Conservation (phyloP, 2,797 vertebrate species). For the Pitangus sulphuratus region DNA sequence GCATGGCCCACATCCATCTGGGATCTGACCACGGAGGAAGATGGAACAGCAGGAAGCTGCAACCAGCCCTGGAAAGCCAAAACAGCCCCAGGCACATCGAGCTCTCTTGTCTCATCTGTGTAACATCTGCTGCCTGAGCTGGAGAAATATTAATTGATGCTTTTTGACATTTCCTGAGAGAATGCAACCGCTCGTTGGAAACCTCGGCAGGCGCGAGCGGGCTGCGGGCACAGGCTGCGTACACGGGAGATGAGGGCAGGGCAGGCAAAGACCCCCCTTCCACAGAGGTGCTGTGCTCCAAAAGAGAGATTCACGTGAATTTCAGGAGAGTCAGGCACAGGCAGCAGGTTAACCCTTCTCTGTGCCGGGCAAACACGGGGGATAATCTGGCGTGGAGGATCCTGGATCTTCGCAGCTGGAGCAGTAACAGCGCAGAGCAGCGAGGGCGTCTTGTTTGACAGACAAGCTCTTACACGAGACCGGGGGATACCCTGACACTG, state of each 20-base stretch:
- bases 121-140: slow-evolving; percentile 6
- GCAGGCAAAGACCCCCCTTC: not conserved
- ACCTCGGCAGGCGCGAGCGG: not conserved
- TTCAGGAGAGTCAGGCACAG: not conserved
- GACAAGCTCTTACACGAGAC: not conserved
- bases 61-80: not conserved
- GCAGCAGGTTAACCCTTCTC: not conserved
- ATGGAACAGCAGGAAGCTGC: not conserved
- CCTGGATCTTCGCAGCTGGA: not conserved
- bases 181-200: not conserved
- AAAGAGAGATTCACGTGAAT: not conserved
- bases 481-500: not conserved
- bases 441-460: not conserved
- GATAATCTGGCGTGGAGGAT: rapidly evolving
- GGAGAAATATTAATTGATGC: slow-evolving; percentile 11
- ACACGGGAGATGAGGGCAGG: not conserved
- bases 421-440: not conserved
- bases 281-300: not conserved
- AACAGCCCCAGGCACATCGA: not conserved
- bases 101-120: not conserved
- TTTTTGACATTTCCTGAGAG: slow-evolving; percentile 15
- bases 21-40: not conserved
- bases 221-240: not conserved
- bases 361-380: rapidly evolving
- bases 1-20: not conserved